These are phyloP conservation scores for Agrypnia vestita DNA, from an alignment of 1,140 invertebrate genomes.

Conservation along the genomic window DNA sequence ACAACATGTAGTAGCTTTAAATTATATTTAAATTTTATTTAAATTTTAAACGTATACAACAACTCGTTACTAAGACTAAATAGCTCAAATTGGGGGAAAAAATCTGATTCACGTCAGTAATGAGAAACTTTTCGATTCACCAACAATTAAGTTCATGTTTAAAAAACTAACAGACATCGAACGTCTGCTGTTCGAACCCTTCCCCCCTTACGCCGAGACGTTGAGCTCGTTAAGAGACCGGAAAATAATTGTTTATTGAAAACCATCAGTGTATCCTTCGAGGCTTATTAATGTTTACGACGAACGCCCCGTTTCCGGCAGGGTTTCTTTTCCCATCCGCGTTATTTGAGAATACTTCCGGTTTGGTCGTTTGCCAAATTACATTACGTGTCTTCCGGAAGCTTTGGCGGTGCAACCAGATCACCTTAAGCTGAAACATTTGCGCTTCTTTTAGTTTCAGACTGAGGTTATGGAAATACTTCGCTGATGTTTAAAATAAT, in stretches of 20 bases:
- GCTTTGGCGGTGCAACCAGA: constrained; percentile 27
- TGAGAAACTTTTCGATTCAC: no score
- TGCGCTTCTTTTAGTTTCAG: constrained; percentile 8
- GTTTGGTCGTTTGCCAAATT: constrained; percentile 61
- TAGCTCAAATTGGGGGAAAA: no score
- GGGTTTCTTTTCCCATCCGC: constrained; percentile 1
- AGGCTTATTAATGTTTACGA: constrained; percentile 38
- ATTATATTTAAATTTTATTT: no score
- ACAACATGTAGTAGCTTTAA: no score
- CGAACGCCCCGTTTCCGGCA: constrained; percentile 22
- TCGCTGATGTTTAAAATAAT: no score
- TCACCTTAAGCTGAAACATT: constrained; percentile 15
- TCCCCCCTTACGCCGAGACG: background rate
- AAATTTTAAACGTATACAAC: no score
- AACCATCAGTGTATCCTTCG: constrained; percentile 2
- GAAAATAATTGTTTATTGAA: constrained; percentile 17
- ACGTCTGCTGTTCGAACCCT: no score
- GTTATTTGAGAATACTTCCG: constrained; percentile 53
- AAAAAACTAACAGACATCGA: no score
- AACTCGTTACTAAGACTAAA: no score
- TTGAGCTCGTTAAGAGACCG: background rate
- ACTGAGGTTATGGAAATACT: background rate
- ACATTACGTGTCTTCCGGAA: constrained; percentile 60
- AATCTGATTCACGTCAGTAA: no score
- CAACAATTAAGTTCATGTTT: no score